A percentile compares a stretch with the other conserved stretches of the same genome.
Evolutionary conservation across 2,113 vertebrate species (phyloP).

Genomic region (Otocyon megalotis): DNA sequence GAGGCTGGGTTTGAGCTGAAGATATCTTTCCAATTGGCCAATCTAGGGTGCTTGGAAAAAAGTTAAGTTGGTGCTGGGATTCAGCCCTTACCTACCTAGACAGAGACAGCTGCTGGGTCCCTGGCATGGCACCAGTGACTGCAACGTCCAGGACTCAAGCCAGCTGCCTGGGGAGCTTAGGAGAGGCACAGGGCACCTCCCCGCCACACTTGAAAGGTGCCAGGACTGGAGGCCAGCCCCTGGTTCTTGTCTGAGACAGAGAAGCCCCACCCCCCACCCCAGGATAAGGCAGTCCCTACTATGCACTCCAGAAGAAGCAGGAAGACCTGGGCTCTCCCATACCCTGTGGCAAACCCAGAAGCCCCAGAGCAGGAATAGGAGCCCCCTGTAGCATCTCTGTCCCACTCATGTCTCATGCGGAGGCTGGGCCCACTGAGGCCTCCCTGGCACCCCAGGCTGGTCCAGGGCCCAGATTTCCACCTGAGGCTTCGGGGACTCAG

Average conservation of each 20-base stretch:
- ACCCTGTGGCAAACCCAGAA: not conserved
- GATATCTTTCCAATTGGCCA: not conserved
- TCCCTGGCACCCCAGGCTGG: too few species aligned
- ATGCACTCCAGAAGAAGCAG: rapidly evolving
- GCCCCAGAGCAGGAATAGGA: too few species aligned
- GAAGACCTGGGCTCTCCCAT: too few species aligned
- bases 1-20: not conserved
- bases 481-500: not conserved
- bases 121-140: not conserved
- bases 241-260: not conserved
- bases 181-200: not conserved
- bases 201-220: not conserved
- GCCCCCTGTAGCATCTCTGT: not conserved
- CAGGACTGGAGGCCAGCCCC: not conserved
- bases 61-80: not conserved
- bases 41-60: not conserved
- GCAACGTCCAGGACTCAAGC: not conserved
- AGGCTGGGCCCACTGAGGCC: not conserved
- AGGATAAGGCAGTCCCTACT: too few species aligned
- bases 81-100: not conserved
- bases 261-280: too few species aligned
- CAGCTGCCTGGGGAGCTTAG: not conserved
- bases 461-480: not conserved
- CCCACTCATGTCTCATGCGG: rapidly evolving
- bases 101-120: not conserved